Conservation (phyloP, 2,888 invertebrate species). For the Rosalia funebris region DNA sequence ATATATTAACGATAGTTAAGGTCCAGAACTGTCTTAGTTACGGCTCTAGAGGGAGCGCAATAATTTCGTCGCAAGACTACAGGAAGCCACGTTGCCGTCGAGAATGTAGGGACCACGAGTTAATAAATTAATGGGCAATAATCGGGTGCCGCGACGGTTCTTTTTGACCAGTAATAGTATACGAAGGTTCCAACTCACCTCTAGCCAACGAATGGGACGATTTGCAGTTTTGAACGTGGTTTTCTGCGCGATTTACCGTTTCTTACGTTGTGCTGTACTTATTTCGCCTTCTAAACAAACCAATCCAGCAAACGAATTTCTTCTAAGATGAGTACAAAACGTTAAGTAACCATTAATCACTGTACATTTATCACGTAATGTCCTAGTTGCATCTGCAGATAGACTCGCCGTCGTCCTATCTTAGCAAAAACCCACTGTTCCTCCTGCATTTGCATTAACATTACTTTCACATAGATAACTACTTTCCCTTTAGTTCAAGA, state of each 20-base stretch:
- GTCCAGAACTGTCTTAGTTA: slow-evolving; percentile 8
- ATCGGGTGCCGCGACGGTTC: no score
- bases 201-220: no score
- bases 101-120: neutral
- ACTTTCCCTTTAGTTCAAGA: slow-evolving; percentile 15
- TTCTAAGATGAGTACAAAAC: slow-evolving; percentile 22
- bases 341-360: slow-evolving; percentile 7
- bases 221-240: no score
- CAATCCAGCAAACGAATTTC: neutral
- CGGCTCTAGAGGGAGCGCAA: slow-evolving; percentile 2
- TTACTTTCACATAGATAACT: slow-evolving; percentile 3
- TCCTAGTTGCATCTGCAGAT: neutral
- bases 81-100: neutral
- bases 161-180: no score
- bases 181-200: no score
- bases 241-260: neutral
- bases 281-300: neutral
- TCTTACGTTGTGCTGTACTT: slow-evolving; percentile 20
- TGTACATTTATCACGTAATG: slow-evolving; percentile 2
- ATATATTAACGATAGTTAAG: slow-evolving; percentile 9
- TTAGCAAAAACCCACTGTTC: neutral
- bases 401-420: neutral
- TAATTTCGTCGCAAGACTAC: neutral
- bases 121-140: no score
- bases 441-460: no score